Base-by-base conservation (phyloP, 2,113 vertebrate species). In the Hemicordylus capensis region DNA sequence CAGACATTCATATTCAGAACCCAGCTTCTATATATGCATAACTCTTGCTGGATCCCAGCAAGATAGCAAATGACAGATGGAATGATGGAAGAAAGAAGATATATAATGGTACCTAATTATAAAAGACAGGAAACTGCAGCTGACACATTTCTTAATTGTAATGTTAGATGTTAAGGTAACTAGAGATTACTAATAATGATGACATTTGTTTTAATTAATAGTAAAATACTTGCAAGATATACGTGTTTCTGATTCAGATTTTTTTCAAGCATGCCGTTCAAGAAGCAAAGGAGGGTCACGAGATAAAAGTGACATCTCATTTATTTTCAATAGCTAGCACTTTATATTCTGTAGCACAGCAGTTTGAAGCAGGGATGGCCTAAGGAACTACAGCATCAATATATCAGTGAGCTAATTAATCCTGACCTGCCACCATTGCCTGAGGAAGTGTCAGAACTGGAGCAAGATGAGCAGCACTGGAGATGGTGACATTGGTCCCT, bases 361-460 rank as follows among this genome's bases (percentile, higher is more conserved):
- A 48, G n/a, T 74, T 22, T 61, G 70, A 74, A 74, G 56, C 56
- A 34, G 69, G 81, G 81, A 83, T 83, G 26, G 81, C 81, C 69
- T 83, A 34, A 59, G 80, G 81, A 83, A 28, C 42, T 58, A 46
- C 42, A 63, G 39, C 67, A 74, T 83, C 81, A 74, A 74, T 83
- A 83, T 73, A 73, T 48, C 56, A 74, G 69, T 74, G 81, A 83
- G 70, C 81, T 74, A 83, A 83, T 83, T 74, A 83, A 74, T 83
- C 81, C 48, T 63, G 69, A 83, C 56, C 70, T 46, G 70, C 69
- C 70, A 44, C 69, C 39, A 74, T 7, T 48, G 56, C 69, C 69
- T 34, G 56, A 74, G 81, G 69, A 83, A 74, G 81, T 74, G 70
- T 83, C 80, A 81, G 80, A 81, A 81, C 24, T 42, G 9, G 37